These are phyloP conservation scores for Microctenopoma steveboyesi DNA, from an alignment of 2,797 vertebrate species.

Conservation along the genomic window DNA sequence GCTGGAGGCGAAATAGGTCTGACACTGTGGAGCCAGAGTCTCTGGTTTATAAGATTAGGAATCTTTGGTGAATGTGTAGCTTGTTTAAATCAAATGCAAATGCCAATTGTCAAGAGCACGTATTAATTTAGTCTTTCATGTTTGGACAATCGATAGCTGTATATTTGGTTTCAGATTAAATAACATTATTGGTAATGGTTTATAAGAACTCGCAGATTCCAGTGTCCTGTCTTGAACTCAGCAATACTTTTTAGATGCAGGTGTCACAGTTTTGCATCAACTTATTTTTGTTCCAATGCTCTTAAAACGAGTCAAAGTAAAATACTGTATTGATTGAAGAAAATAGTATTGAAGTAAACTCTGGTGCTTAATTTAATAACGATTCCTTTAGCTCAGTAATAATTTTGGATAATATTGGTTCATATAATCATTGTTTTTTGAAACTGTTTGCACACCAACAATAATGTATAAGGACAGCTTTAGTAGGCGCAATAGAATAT, in stretches of 20 bases:
- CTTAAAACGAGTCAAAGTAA: too few species aligned
- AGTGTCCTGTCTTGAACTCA: too few species aligned
- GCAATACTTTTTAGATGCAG: too few species aligned
- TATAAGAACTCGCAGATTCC: too few species aligned
- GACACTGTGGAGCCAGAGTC: constrained; percentile 60
- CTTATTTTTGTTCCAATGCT: too few species aligned
- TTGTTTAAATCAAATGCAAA: constrained; percentile 22
- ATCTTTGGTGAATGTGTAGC: constrained; percentile 39
- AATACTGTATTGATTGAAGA: too few species aligned
- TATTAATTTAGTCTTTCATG: neutral
- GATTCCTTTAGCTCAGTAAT: neutral
- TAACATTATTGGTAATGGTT: too few species aligned
- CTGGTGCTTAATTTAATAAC: neutral
- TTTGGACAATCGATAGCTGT: neutral
- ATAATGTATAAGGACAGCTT: constrained; percentile 44
- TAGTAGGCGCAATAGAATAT: constrained; percentile 46
- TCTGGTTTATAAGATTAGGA: constrained; percentile 66
- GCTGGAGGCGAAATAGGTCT: neutral
- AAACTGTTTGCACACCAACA: constrained; percentile 29
- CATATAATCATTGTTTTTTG: neutral
- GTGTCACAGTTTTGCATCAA: too few species aligned
- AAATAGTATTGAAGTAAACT: neutral
- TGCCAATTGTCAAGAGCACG: constrained; percentile 11
- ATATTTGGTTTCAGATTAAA: neutral
- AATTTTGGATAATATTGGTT: too few species aligned